Base-by-base conservation (phyloP, 1,140 invertebrate species). In the Ctenoplectra terminalis region DNA sequence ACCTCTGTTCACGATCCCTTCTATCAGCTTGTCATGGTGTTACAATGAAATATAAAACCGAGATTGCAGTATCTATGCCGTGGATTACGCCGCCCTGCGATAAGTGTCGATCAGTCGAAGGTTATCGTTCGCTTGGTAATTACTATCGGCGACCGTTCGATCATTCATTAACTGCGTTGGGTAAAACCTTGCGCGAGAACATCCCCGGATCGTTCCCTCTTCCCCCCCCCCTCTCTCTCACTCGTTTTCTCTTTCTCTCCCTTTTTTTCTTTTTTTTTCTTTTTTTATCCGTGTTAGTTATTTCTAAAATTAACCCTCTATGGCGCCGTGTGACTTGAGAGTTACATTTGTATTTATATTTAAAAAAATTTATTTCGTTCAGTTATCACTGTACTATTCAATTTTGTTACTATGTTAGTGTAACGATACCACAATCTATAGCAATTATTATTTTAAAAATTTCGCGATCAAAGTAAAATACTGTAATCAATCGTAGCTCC, bases 111-210 rank as follows among this genome's bases (percentile, higher is more conserved):
- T 58, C 84, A 71, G 48, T 54, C 84, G 82, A 80, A 82, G 84
- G 84, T 84, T 85, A 85, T 85, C 84, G 64, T 74, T 34, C 61
- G 54, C 26, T 20, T 58, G 69, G 70, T 83, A 85, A 85, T 85
- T 84, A 79, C 60, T 77, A 64, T 77, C 69, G 40, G 26, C 29
- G 20, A 17, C 71, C 29, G 34, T 85, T 80, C 64, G 69, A 85
- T 84, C 50, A 63, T 64, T 67, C 46, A 52, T 78, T 54, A 56
- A 43, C 26, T 66, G 52, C 23, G n/a, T 82, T 31, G 40, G 26
- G 52, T 26, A n/a, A 60, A 70, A 17, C 31, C 29, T 46, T 13
- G 31, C 31, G 13, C 54, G 54, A 20, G 15, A 31, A 48, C 43
- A 17, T 48, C 9, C 1, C 26, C 11, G 20, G 1, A 29, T 7